Percentiles rank a stretch among this genome's conserved stretches.
These are phyloP conservation scores for Nymphalis io DNA, from an alignment of 1,140 invertebrate species.

Conservation along the genomic window DNA sequence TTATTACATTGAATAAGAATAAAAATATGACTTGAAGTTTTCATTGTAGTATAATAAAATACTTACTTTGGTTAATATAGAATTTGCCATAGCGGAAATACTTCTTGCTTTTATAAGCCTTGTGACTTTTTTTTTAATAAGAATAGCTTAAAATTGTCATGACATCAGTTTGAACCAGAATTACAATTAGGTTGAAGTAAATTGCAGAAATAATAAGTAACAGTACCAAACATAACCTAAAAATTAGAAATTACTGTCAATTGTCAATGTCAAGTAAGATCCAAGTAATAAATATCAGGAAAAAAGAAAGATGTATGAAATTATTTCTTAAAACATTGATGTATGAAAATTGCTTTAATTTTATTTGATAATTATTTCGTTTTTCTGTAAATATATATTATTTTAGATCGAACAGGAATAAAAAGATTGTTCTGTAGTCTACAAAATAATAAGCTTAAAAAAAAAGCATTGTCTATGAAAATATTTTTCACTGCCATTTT, in stretches of 20 bases:
- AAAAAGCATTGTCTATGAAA: constrained; percentile 64
- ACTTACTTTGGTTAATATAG: constrained; percentile 60
- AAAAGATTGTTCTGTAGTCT: neutral
- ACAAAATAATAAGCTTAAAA: constrained; percentile 9
- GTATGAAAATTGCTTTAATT: no score
- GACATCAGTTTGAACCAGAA: neutral
- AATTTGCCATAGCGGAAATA: constrained; percentile 51
- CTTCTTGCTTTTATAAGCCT: neutral
- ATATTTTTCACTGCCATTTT: constrained; percentile 68
- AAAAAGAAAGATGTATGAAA: no score
- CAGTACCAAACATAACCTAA: constrained; percentile 20
- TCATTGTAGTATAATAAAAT: neutral
- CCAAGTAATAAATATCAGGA: no score
- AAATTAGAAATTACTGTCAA: neutral
- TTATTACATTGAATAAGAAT: no score
- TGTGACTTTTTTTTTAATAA: neutral
- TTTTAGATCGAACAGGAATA: no score
- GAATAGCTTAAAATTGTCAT: neutral
- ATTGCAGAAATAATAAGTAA: neutral
- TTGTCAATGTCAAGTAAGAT: neutral
- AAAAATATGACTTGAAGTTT: no score
- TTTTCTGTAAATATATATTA: no score
- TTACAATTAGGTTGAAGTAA: neutral
- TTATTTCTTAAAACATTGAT: no score
- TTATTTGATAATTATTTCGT: no score